These are phyloP conservation scores for Bombyx mandarina DNA, from an alignment of 1,140 invertebrate species.

Conservation along the genomic window DNA sequence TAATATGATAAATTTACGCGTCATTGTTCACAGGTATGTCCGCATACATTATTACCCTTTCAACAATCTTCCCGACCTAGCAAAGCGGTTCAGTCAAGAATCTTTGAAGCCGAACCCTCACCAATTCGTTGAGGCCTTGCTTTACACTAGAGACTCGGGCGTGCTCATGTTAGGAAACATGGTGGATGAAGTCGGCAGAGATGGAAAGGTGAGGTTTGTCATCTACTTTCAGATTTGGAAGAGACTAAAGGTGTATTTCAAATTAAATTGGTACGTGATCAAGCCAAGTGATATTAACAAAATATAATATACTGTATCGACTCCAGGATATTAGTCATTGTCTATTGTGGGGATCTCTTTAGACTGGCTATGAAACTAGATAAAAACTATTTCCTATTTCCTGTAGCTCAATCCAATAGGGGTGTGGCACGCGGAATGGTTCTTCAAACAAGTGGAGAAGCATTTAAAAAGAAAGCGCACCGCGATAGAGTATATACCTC, in stretches of 20 bases:
- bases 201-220: slow-evolving; percentile 71
- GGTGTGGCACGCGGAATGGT: slow-evolving; percentile 87
- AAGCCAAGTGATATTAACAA: background rate
- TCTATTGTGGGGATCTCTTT: no score
- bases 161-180: slow-evolving; percentile 85
- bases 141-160: slow-evolving; percentile 75
- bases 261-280: background rate
- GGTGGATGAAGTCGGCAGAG: slow-evolving; percentile 70
- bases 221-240: background rate
- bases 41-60: slow-evolving; percentile 80
- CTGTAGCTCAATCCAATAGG: slow-evolving; percentile 75
- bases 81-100: slow-evolving; percentile 69
- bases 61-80: slow-evolving; percentile 68
- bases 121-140: slow-evolving; percentile 84
- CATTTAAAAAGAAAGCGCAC: slow-evolving; percentile 47
- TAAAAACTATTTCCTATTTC: no score
- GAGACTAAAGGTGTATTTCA: background rate
- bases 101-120: slow-evolving; percentile 70
- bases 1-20: no score
- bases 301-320: no score
- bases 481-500: slow-evolving; percentile 80
- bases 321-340: no score
- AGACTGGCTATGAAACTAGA: no score
- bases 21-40: slow-evolving; percentile 67
- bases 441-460: slow-evolving; percentile 82